phyloP scores from a whole-genome alignment of 2,113 vertebrate genomes.

The Upupa epops region DNA sequence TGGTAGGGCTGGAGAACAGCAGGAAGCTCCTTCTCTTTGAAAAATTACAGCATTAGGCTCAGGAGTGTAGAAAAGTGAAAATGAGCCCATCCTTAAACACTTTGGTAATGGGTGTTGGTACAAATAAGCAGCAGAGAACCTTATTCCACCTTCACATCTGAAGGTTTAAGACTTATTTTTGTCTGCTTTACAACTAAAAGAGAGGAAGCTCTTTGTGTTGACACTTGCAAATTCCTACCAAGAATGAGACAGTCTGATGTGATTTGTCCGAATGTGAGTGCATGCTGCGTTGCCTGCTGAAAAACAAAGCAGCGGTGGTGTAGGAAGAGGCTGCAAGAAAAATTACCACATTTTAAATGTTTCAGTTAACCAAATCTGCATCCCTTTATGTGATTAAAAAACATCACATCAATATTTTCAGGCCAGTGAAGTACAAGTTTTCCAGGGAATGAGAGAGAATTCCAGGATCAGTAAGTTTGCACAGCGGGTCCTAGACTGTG shows the following conservation, averaged over 20 bases:
- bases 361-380: background rate
- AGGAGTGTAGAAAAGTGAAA: background rate
- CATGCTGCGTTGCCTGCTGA: background rate
- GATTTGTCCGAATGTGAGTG: background rate
- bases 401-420: fast-evolving
- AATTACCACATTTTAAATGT: background rate
- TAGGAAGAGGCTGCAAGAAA: background rate
- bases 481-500: too few relatives aligned
- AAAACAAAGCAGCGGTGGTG: background rate
- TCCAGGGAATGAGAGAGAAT: background rate
- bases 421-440: background rate
- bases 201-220: background rate
- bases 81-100: background rate
- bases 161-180: background rate
- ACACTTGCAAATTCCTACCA: background rate
- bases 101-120: background rate
- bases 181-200: background rate
- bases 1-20: background rate
- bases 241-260: background rate
- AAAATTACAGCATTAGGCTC: background rate
- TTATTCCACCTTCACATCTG: background rate
- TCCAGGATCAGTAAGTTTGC: background rate
- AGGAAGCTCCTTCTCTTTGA: background rate
- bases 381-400: background rate
- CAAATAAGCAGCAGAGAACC: background rate